Percentiles rank a stretch among this genome's conserved stretches.
These are phyloP conservation scores for Cremastinae sp. DNA, from an alignment of 2,888 invertebrate species.

Conservation along the genomic window DNA sequence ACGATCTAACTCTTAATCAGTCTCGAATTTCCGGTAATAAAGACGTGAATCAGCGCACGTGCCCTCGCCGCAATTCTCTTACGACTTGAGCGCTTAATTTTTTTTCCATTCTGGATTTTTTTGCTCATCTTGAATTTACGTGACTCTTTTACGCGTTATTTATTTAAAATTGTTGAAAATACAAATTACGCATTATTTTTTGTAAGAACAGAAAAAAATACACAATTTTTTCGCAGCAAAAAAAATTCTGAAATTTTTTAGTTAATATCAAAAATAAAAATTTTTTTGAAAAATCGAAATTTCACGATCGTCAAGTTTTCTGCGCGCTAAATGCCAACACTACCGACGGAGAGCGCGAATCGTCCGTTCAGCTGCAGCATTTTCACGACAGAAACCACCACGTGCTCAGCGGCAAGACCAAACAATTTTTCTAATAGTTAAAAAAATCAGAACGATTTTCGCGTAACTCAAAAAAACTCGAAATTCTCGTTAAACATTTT, in stretches of 20 bases:
- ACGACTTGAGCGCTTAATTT: not conserved
- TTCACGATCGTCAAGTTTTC: conserved; percentile 18
- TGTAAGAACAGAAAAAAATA: no score
- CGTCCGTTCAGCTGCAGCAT: conserved; percentile 41
- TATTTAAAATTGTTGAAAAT: not conserved
- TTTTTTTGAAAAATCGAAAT: not conserved
- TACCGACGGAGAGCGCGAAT: conserved; percentile 52
- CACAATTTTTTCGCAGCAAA: no score
- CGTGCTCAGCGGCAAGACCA: conserved; percentile 25
- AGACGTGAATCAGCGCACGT: conserved; percentile 28
- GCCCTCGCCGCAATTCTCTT: conserved; percentile 14
- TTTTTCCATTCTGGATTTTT: conserved; percentile 7
- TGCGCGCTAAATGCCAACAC: conserved; percentile 22
- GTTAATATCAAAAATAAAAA: not conserved
- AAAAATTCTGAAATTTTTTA: no score
- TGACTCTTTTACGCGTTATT: conserved; percentile 9
- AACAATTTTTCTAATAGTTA: not conserved
- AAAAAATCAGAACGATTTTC: no score
- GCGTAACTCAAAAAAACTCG: not conserved
- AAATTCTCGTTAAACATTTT: not conserved
- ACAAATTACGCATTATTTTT: no score
- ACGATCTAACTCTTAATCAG: conserved; percentile 30
- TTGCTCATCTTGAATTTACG: conserved; percentile 17
- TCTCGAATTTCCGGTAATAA: conserved; percentile 38
- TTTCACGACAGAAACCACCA: conserved; percentile 55